These are phyloP conservation scores for Cerastis rubricosa DNA, from an alignment of 2,888 invertebrate genomes.

Conservation along the genomic window DNA sequence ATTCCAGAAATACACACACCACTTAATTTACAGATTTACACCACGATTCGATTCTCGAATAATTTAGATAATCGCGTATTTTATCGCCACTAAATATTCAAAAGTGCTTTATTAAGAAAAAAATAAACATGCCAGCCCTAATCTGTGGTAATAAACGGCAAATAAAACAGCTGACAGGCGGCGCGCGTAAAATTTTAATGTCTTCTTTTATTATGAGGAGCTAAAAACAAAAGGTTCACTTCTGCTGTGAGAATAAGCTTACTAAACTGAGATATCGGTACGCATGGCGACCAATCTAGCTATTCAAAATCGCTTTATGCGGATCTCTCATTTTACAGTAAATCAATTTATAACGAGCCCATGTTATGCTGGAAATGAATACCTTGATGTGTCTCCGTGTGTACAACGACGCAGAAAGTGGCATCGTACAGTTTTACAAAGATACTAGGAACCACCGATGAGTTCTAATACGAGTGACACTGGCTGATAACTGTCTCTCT, in stretches of 20 bases:
- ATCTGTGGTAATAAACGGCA: slow-evolving; percentile 58
- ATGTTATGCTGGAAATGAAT: too few species aligned
- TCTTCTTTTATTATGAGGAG: slow-evolving; percentile 66
- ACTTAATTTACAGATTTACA: slow-evolving; percentile 60
- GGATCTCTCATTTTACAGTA: too few species aligned
- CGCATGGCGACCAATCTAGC: too few species aligned
- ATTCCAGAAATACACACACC: slow-evolving; percentile 49
- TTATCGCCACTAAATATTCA: slow-evolving; percentile 63
- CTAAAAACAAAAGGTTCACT: slow-evolving; percentile 41
- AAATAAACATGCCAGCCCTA: slow-evolving; percentile 62
- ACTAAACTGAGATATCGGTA: not conserved
- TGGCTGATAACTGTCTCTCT: not conserved
- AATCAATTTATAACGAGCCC: too few species aligned
- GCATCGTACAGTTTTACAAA: not conserved
- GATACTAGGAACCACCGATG: not conserved
- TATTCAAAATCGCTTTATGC: too few species aligned
- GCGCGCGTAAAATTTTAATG: slow-evolving; percentile 75
- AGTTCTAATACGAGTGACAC: not conserved
- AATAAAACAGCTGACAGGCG: slow-evolving; percentile 73
- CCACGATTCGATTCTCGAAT: slow-evolving; percentile 54
- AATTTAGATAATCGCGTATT: slow-evolving; percentile 64
- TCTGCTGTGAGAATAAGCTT: not conserved
- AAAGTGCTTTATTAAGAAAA: slow-evolving; percentile 64
- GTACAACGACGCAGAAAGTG: not conserved
- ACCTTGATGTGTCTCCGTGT: too few species aligned